Percentiles rank a stretch among this genome's conserved stretches.
Evolutionary conservation across 2,888 invertebrate species (phyloP).

Genomic region (Junonia oenone): DNA sequence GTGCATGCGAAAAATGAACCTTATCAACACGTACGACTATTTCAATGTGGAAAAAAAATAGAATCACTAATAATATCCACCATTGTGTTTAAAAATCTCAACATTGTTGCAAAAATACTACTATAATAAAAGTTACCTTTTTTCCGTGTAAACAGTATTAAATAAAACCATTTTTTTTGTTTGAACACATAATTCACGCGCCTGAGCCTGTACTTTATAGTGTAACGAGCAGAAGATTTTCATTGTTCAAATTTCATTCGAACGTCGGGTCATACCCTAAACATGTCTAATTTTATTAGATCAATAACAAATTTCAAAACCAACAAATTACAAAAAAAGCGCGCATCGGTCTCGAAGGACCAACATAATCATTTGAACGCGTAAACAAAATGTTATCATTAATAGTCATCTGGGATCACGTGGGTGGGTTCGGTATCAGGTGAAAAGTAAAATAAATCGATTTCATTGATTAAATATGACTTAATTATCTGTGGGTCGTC

Average conservation of each 20-base stretch:
- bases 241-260: slow-evolving; percentile 27
- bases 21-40: slow-evolving; percentile 20
- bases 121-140: slow-evolving; percentile 39
- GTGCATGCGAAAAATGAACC: slow-evolving; percentile 25
- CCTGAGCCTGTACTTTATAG: slow-evolving; percentile 44
- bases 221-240: slow-evolving; percentile 26
- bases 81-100: slow-evolving; percentile 50
- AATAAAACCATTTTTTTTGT: slow-evolving; percentile 43
- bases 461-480: background rate
- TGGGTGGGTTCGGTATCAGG: slow-evolving; percentile 7
- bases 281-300: slow-evolving; percentile 21
- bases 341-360: slow-evolving; percentile 5
- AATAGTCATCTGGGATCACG: background rate
- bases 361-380: slow-evolving; percentile 1
- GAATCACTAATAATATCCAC: slow-evolving; percentile 36
- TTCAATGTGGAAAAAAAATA: slow-evolving; percentile 32
- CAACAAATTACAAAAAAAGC: slow-evolving; percentile 16
- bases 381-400: background rate
- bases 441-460: background rate
- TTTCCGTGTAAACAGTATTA: slow-evolving; percentile 43
- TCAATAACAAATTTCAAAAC: slow-evolving; percentile 16
- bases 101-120: slow-evolving; percentile 35
- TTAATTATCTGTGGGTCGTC: background rate
- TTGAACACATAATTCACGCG: slow-evolving; percentile 67
- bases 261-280: slow-evolving; percentile 24